Percentiles rank a stretch among this genome's conserved stretches.
phyloP scores from a whole-genome alignment of 2,113 vertebrate genomes.

The human region GRCh38 chr5:129639501-129640000 shows the following conservation, averaged over 20 bases:
- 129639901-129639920: background rate
- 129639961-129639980: background rate
- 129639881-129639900: background rate
- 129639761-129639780: background rate
- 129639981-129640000: background rate
- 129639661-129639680: background rate
- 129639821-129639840: background rate
- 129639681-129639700: background rate
- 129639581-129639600: constrained; percentile 59
- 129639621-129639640: background rate
- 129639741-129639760: background rate
- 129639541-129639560: constrained; percentile 65
- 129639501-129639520: constrained; percentile 81
- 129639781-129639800: background rate
- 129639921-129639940: background rate
- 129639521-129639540: constrained; percentile 71
- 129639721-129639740: background rate
- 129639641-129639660: background rate
- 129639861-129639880: background rate
- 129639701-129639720: constrained; percentile 5
- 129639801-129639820: background rate
- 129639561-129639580: constrained; percentile 68
- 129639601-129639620: constrained; percentile 55
- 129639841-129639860: background rate
- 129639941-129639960: background rate